Conservation (phyloP, 2,113 vertebrate species). For the Loxodonta africana region DNA sequence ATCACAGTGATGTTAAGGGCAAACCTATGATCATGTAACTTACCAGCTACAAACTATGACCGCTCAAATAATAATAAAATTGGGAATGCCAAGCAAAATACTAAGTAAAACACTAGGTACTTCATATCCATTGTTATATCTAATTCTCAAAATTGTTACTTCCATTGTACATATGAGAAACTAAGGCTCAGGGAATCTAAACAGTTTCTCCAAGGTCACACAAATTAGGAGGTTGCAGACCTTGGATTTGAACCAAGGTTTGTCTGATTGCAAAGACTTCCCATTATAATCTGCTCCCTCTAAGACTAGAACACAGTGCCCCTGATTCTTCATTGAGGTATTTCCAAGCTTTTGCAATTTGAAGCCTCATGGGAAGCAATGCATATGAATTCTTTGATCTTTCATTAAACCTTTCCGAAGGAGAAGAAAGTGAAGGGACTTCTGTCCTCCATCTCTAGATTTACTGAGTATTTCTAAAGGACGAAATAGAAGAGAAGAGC, state of each 20-base stretch:
- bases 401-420: conserved; percentile 34
- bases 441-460: conserved; percentile 1
- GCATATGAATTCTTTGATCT: not conserved
- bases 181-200: not conserved
- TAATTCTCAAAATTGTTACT: conserved; percentile 49
- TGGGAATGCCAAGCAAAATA: not conserved
- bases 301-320: not conserved
- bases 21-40: conserved; percentile 32
- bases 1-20: not conserved
- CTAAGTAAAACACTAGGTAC: not conserved
- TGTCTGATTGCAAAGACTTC: not conserved
- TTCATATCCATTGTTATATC: conserved; percentile 35
- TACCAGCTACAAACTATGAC: conserved; percentile 27
- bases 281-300: not conserved
- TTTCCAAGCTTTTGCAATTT: conserved; percentile 44
- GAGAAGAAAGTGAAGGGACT: conserved; percentile 21
- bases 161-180: conserved; percentile 45
- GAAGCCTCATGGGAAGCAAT: conserved; percentile 49
- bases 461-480: not conserved
- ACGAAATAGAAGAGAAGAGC: not conserved
- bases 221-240: not conserved
- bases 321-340: not conserved
- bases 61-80: not conserved
- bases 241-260: conserved; percentile 20
- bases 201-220: conserved; percentile 11